These are phyloP conservation scores for Araneus ventricosus DNA, from an alignment of 1,140 invertebrate genomes.

Conservation along the genomic window DNA sequence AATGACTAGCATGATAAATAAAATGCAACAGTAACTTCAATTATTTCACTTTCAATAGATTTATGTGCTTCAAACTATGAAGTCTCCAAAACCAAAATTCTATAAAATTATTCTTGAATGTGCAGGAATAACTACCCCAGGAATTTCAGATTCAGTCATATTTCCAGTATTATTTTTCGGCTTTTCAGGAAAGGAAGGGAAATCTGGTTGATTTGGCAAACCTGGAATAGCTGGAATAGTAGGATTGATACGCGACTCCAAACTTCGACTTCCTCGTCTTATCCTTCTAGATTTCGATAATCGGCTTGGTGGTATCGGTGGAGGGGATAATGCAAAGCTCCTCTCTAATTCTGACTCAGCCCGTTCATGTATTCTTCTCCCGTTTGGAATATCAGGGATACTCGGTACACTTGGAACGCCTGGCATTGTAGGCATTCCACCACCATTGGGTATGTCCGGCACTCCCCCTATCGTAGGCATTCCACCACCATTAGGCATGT, in stretches of 20 bases:
- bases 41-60: too few relatives aligned
- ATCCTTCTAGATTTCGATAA: not conserved
- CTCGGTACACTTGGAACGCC: not conserved
- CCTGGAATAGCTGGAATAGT: slow-evolving; percentile 66
- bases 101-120: not conserved
- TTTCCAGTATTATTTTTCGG: slow-evolving; percentile 61
- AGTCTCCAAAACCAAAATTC: not conserved
- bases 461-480: not conserved
- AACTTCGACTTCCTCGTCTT: not conserved
- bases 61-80: too few relatives aligned
- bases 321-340: not conserved
- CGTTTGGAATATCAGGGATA: not conserved
- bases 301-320: not conserved
- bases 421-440: not conserved
- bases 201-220: slow-evolving; percentile 60
- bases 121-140: slow-evolving; percentile 58
- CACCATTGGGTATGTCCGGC: slow-evolving; percentile 5
- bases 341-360: not conserved
- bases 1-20: too few relatives aligned
- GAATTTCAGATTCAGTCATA: slow-evolving; percentile 68
- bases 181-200: slow-evolving; percentile 63
- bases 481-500: not conserved
- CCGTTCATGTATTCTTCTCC: not conserved
- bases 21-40: too few relatives aligned
- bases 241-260: slow-evolving; percentile 27